Evolutionary conservation across 2,888 invertebrate species (phyloP).

Genomic region (Corbicula japonica): DNA sequence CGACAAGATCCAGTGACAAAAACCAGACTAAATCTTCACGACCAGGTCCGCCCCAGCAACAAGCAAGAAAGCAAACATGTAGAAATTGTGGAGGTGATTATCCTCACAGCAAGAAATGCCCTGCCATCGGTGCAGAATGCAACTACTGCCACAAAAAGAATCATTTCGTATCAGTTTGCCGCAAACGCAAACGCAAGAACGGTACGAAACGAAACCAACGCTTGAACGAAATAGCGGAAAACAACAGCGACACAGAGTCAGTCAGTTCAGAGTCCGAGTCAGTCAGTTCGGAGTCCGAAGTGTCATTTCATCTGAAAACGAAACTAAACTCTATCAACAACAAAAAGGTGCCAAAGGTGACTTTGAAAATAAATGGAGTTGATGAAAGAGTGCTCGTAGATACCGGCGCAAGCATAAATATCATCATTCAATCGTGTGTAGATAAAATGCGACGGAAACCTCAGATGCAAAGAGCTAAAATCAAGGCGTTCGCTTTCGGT

Average conservation of each 20-base stretch:
- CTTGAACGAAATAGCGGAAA: neutral
- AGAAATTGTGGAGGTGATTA: conserved; percentile 9
- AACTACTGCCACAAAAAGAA: neutral
- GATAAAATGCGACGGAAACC: neutral
- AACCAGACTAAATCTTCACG: too few species aligned
- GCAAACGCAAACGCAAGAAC: neutral
- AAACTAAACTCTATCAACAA: too few species aligned
- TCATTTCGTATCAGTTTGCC: conserved; percentile 4
- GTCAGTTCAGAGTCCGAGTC: too few species aligned
- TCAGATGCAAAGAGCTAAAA: neutral
- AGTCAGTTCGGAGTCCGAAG: too few species aligned
- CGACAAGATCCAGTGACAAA: too few species aligned
- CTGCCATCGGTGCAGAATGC: neutral
- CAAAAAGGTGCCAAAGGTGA: too few species aligned
- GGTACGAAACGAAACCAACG: conserved; percentile 4
- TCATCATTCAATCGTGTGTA: conserved; percentile 7
- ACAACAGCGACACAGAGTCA: too few species aligned
- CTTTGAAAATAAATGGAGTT: too few species aligned
- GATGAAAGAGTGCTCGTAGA: conserved; percentile 14
- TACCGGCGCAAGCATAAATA: conserved; percentile 30
- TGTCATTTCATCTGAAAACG: too few species aligned
- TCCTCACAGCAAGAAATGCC: neutral
- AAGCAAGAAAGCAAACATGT: too few species aligned
- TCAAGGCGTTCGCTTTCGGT: conserved; percentile 26
- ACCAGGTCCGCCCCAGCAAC: too few species aligned